Evolutionary conservation across 2,888 invertebrate genomes (phyloP).

Genomic region (Allolobophora icterica): DNA sequence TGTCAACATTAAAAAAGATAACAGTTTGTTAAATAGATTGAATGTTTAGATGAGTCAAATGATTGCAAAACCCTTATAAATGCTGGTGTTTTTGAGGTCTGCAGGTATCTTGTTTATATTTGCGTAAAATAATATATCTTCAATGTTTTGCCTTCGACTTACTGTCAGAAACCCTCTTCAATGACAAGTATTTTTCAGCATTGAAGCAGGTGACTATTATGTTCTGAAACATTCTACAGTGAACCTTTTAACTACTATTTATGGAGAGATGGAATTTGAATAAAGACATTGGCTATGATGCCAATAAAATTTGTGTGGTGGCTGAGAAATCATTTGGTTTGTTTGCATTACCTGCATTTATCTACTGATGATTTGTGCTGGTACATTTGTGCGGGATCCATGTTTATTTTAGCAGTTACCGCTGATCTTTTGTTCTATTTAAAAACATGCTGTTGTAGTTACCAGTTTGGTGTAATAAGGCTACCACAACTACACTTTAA

Average conservation of each 20-base stretch:
- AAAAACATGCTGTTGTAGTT: not conserved
- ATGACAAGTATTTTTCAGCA: not conserved
- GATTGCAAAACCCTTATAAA: not conserved
- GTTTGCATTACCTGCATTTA: not conserved
- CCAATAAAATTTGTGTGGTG: not conserved
- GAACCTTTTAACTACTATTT: not conserved
- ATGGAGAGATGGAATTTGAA: not conserved
- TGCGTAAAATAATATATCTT: not conserved
- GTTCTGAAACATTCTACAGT: not conserved
- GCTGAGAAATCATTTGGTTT: not conserved
- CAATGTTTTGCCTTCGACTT: not conserved
- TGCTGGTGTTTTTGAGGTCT: not conserved
- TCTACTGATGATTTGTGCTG: too few relatives aligned
- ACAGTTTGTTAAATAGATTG: not conserved
- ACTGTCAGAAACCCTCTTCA: not conserved
- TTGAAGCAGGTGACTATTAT: not conserved
- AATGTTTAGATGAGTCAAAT: slow-evolving; percentile 7
- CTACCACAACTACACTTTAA: not conserved
- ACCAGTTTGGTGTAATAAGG: not conserved
- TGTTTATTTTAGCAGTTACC: not conserved
- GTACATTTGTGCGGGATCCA: not conserved
- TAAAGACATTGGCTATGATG: not conserved
- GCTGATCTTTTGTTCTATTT: not conserved
- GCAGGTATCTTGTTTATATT: not conserved
- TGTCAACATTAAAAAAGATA: not conserved